Base-by-base conservation (phyloP, 1,140 invertebrate genomes). In the Holotrichia oblita region DNA sequence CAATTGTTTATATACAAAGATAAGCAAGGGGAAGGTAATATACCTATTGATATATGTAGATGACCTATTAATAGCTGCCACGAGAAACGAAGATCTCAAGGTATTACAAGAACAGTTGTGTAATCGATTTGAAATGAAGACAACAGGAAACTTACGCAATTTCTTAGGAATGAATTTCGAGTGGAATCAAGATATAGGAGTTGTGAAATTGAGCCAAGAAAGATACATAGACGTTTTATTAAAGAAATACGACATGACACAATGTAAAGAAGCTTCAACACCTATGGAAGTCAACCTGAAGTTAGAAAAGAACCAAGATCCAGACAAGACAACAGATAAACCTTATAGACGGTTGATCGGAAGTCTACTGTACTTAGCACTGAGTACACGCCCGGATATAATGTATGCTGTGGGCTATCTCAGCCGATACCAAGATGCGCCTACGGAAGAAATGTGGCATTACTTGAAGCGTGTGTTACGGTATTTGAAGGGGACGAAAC, bases 1-100 rank as follows among this genome's bases (percentile, higher is more conserved):
- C 40, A 14, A n/a, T n/a, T 75, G 73, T 22, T 75, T 75, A 41
- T 75, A 75, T 41, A 72, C 64, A 2, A 12, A 40, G 3, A 12
- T 14, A 75, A 40, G 3, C 12, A 40, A 75, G 4, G 22, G 10
- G 40, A 20, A 40, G 4, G 4, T 41, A 7, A 20, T 55, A 55
- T n/a, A n/a, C 12, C 12, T 55, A 55, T 20, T 55, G 48, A 55
- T 55, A 55, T 55, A n/a, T 55, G 48, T 55, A 55, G 48, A 55
- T 6, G 48, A 55, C 17, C 12, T 55, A 2, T n/a, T 55, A n/a
- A 55, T 55, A 2, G 48, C 12, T n/a, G 17, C 3, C 1, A 55
- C 12, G 17, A 7, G 48, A n/a, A 6, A n/a, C 1, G 1, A 55
- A 14, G 17, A 55, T n/a, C 12, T 55, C 17, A 55, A 14, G 12